phyloP scores from a whole-genome alignment of 2,797 vertebrate genomes.

The Chaetodon trifasciatus region DNA sequence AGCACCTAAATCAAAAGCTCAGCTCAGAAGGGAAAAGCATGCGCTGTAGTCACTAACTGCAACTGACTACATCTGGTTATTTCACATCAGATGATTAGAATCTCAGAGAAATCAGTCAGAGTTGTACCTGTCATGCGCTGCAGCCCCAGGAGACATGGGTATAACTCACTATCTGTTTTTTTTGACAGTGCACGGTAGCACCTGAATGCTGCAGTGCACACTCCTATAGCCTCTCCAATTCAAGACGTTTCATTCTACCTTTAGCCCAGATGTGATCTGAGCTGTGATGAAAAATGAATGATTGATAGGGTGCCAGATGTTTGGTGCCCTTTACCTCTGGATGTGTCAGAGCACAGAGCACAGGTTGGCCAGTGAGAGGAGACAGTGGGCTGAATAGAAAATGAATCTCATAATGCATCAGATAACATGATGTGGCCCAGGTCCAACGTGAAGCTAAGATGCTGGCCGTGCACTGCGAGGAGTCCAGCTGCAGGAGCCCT shows the following conservation, averaged over 20 bases:
- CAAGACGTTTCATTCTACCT: conserved; percentile 49
- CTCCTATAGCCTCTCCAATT: conserved; percentile 43
- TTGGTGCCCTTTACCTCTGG: conserved; percentile 54
- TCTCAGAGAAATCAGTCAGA: conserved; percentile 2
- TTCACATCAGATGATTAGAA: conserved; percentile 10
- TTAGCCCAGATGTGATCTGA: conserved; percentile 55
- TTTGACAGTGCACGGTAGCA: conserved; percentile 42
- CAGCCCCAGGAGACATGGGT: conserved; percentile 35
- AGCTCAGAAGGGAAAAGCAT: conserved; percentile 26
- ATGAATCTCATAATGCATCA: conserved; percentile 29
- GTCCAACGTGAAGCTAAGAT: conserved; percentile 64
- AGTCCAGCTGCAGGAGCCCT: conserved; percentile 41
- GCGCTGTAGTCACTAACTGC: conserved; percentile 27
- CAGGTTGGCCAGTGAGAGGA: conserved; percentile 40
- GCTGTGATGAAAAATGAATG: conserved; percentile 43
- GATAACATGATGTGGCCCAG: conserved; percentile 63
- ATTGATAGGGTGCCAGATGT: conserved; percentile 60
- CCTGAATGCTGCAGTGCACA: conserved; percentile 70
- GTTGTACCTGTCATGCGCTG: conserved; percentile 29
- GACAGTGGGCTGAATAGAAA: conserved; percentile 24
- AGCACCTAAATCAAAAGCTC: conserved; percentile 49
- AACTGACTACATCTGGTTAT: conserved; percentile 25
- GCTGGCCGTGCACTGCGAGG: conserved; percentile 45
- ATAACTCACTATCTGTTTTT: conserved; percentile 32
- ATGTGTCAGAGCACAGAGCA: conserved; percentile 27